Percentiles rank a stretch among this genome's conserved stretches.
These are phyloP conservation scores for Teinopalpus imperialis DNA, from an alignment of 2,888 invertebrate species.

Conservation along the genomic window DNA sequence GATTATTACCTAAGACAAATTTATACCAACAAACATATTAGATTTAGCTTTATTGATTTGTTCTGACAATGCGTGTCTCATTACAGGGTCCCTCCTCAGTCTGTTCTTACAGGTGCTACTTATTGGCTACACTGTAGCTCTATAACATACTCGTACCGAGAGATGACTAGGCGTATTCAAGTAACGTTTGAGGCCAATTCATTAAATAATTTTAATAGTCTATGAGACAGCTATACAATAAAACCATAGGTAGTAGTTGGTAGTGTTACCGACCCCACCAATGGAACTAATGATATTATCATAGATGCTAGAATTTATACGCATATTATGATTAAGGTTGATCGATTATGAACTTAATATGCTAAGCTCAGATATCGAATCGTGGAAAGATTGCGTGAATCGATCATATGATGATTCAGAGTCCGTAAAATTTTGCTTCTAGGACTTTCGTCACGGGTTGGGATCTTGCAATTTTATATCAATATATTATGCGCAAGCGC, in stretches of 20 bases:
- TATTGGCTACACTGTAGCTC: no score
- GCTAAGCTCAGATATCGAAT: not conserved
- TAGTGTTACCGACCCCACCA: slow-evolving; percentile 7
- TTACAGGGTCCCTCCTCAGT: no score
- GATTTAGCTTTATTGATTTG: no score
- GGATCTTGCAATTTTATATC: slow-evolving; percentile 12
- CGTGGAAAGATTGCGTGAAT: slow-evolving; percentile 9
- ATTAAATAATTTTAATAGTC: slow-evolving; percentile 4
- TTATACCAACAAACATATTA: no score
- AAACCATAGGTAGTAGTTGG: not conserved
- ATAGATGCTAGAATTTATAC: slow-evolving; percentile 13
- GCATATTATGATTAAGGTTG: not conserved
- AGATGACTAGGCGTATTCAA: no score
- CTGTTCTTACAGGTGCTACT: no score
- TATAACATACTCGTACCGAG: no score
- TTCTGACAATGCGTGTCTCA: no score
- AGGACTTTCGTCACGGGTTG: slow-evolving; percentile 7
- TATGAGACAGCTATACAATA: slow-evolving; percentile 7
- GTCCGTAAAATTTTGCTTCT: slow-evolving; percentile 6
- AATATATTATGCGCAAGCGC: slow-evolving; percentile 7
- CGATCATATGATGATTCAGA: slow-evolving; percentile 12
- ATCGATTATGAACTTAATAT: slow-evolving; percentile 11
- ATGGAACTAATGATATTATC: slow-evolving; percentile 22
- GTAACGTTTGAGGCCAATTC: slow-evolving; percentile 2
- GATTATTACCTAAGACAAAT: no score